Evolutionary conservation across 1,140 invertebrate genomes (phyloP).

Genomic region (Pseudomyrmex cubaensis): DNA sequence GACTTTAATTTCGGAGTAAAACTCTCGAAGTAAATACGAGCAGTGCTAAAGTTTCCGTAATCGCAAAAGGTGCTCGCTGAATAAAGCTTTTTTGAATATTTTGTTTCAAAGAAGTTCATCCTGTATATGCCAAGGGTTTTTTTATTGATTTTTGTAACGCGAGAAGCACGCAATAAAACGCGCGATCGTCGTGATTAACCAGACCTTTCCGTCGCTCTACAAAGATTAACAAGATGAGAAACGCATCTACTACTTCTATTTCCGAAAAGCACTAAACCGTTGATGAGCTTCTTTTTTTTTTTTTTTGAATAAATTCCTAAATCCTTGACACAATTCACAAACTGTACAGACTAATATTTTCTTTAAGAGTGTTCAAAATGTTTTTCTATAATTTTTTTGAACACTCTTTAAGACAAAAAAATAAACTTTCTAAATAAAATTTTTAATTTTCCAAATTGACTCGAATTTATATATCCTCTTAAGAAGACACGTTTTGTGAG

Average conservation of each 20-base stretch:
- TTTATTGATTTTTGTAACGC: background rate
- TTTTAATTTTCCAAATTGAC: too few relatives aligned
- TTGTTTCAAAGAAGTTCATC: background rate
- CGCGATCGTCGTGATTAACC: background rate
- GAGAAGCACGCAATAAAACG: background rate
- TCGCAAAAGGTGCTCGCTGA: background rate
- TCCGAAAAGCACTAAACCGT: background rate
- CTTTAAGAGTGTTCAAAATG: background rate
- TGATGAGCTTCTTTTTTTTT: background rate
- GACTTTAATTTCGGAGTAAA: constrained; percentile 28
- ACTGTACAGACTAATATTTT: background rate
- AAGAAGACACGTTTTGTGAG: constrained; percentile 2
- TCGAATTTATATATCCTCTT: background rate
- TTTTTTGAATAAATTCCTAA: background rate
- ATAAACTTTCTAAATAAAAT: too few relatives aligned
- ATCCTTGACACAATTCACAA: background rate
- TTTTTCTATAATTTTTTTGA: background rate
- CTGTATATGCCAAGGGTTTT: background rate
- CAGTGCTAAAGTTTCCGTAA: constrained; percentile 29
- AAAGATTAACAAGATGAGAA: background rate
- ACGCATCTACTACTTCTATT: background rate
- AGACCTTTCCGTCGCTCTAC: background rate
- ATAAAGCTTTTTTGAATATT: constrained; percentile 19
- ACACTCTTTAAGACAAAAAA: background rate
- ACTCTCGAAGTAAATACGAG: constrained; percentile 36